Percentiles rank a stretch among this genome's conserved stretches.
Conservation (phyloP, 1,140 invertebrate genomes). For the Scaptomyza hsui region DNA sequence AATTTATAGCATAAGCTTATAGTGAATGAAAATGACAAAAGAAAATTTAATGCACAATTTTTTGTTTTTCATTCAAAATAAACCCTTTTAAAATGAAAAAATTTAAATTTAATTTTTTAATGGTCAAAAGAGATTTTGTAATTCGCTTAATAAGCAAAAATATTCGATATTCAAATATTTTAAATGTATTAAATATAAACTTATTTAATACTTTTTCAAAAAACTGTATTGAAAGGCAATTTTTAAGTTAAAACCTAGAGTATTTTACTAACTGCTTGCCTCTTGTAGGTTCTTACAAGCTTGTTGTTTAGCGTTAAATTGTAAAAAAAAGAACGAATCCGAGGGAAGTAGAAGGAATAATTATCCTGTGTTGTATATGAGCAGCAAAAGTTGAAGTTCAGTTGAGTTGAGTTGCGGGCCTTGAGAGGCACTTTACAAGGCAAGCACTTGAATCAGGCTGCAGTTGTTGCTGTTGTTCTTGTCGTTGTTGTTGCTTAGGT, state of each 20-base stretch:
- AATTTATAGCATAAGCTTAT: neutral
- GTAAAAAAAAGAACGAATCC: slow-evolving; percentile 17
- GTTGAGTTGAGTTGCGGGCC: slow-evolving; percentile 34
- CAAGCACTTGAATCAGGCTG: slow-evolving; percentile 59
- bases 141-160: too few relatives aligned
- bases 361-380: slow-evolving; percentile 54
- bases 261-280: neutral
- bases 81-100: too few relatives aligned
- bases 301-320: slow-evolving; percentile 30
- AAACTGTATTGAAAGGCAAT: too few relatives aligned
- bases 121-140: too few relatives aligned
- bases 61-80: too few relatives aligned
- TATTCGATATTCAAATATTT: too few relatives aligned
- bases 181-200: too few relatives aligned
- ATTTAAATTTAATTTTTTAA: too few relatives aligned
- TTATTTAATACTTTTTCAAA: too few relatives aligned
- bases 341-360: slow-evolving; percentile 39
- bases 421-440: slow-evolving; percentile 49
- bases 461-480: slow-evolving; percentile 37
- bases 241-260: neutral
- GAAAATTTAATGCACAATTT: too few relatives aligned
- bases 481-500: slow-evolving; percentile 25
- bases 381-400: slow-evolving; percentile 29
- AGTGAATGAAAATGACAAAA: too few relatives aligned
- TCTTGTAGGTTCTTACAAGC: neutral